These are phyloP conservation scores for Malachius bipustulatus DNA, from an alignment of 2,888 invertebrate genomes.

Conservation along the genomic window DNA sequence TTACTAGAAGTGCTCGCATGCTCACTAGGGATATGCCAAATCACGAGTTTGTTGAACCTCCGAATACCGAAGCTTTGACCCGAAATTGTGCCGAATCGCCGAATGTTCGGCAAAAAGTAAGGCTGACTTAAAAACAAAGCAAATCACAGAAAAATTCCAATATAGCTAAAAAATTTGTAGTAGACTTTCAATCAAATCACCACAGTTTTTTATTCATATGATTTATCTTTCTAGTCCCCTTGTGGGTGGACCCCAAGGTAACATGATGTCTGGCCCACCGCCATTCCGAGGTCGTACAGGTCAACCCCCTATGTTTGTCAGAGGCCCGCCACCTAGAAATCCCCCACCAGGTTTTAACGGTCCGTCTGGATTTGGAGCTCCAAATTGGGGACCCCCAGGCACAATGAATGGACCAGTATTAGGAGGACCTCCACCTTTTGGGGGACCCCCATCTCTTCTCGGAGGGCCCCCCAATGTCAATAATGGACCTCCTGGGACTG, in stretches of 20 bases:
- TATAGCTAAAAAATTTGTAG: no score
- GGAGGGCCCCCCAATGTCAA: neutral
- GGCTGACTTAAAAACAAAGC: no score
- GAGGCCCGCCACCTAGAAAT: neutral
- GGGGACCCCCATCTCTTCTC: neutral
- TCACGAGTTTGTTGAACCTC: no score
- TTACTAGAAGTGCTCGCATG: no score
- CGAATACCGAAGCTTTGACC: no score
- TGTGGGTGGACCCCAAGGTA: neutral
- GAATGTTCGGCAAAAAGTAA: no score
- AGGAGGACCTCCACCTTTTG: neutral
- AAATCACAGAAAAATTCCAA: no score
- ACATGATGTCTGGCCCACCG: conserved; percentile 1
- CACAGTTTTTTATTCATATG: no score
- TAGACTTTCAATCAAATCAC: no score
- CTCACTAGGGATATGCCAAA: no score
- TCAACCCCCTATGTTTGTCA: neutral
- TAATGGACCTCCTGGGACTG: neutral
- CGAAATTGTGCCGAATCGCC: no score
- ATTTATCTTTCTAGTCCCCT: no score
- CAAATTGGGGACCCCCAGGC: conserved; percentile 1
- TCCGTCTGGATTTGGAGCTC: neutral
- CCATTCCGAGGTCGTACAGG: neutral
- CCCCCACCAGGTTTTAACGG: conserved; percentile 1
- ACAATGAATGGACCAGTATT: neutral